phyloP scores from a whole-genome alignment of 2,113 vertebrate genomes.

The Haliaeetus leucogaster region DNA sequence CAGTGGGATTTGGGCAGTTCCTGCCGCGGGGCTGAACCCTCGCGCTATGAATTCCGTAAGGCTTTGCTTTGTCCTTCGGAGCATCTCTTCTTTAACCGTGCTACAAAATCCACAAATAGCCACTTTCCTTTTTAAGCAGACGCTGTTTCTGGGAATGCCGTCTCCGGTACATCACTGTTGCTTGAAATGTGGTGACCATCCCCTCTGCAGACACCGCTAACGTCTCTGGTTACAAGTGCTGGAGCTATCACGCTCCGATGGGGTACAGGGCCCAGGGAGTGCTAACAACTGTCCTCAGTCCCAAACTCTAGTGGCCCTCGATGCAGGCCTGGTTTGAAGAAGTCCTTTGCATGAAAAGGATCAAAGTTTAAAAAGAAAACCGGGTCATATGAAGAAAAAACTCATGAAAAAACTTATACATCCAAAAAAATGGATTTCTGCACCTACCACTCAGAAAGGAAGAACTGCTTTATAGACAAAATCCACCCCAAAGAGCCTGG shows the following conservation, averaged over 20 bases:
- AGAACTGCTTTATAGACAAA: neutral
- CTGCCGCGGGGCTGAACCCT: neutral
- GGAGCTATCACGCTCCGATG: rapidly evolving
- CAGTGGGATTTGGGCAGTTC: neutral
- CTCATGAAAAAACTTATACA: neutral
- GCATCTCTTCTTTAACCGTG: neutral
- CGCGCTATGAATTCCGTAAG: rapidly evolving
- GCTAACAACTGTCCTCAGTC: neutral
- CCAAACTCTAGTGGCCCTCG: neutral
- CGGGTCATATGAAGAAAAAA: neutral
- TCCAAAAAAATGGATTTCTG: neutral
- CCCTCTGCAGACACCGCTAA: neutral
- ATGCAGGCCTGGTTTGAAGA: neutral
- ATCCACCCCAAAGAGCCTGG: neutral
- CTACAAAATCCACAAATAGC: neutral
- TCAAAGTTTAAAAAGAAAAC: neutral
- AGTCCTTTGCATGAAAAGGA: neutral
- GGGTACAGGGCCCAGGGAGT: neutral
- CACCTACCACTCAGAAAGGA: neutral
- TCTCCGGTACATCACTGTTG: rapidly evolving
- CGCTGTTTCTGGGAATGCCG: neutral
- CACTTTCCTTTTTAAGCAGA: neutral
- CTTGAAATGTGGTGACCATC: neutral
- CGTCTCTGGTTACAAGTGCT: neutral
- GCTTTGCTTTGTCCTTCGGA: neutral